Evolutionary conservation across 2,797 vertebrate genomes (phyloP).

Genomic region (Macrochelys suwanniensis): DNA sequence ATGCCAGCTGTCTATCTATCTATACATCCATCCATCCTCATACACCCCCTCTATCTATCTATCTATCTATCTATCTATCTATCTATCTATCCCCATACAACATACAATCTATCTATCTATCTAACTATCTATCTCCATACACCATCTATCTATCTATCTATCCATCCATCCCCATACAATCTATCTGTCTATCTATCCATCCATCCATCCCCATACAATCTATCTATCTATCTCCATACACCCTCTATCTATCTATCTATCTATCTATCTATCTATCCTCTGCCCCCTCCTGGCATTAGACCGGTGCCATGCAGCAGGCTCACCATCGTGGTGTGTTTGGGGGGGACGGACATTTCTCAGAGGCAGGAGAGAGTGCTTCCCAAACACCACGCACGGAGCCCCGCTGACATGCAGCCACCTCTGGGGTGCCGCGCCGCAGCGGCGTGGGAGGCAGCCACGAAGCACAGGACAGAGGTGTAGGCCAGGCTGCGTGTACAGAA

Average conservation of each 20-base stretch:
- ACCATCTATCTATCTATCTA: neutral
- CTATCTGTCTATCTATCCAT: neutral
- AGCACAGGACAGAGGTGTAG: neutral
- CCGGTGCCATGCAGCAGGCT: accelerated
- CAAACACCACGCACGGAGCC: neutral
- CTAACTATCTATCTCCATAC: too few relatives aligned
- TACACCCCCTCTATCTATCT: too few relatives aligned
- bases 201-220: neutral
- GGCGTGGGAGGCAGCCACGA: too few relatives aligned
- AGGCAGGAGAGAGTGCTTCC: neutral
- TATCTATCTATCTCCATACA: neutral
- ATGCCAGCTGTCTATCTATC: accelerated
- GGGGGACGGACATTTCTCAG: neutral
- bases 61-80: too few relatives aligned
- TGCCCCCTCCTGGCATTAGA: neutral
- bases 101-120: too few relatives aligned
- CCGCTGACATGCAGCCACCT: neutral
- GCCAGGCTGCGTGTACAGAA: neutral
- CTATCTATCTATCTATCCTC: neutral
- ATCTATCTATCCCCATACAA: neutral
- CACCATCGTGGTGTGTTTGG: neutral
- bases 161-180: neutral
- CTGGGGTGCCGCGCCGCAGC: neutral
- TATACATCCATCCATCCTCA: too few relatives aligned
- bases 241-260: neutral